Base-by-base conservation (phyloP, 2,113 vertebrate genomes). In the Phyllostomus discolor region DNA sequence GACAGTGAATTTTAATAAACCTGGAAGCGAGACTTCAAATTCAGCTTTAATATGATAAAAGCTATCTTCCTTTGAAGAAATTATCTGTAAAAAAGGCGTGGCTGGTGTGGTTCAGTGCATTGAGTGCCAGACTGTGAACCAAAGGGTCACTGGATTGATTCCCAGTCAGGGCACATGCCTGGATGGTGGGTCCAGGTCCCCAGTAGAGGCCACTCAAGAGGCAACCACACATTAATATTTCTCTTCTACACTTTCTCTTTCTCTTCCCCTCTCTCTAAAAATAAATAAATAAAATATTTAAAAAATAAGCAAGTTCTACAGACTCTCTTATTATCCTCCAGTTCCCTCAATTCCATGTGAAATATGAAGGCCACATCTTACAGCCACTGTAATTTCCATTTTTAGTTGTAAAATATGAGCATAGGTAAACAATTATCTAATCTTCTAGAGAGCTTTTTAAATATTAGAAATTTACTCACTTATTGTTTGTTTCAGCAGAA, bases 401-500 rank as follows among this genome's bases (percentile, higher is more conserved):
- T 96, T 96, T 72, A 86, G 15, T 95, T 88, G 10, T 97, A 52
- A 90, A 96, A 92, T 92, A 96, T 43, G 57, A 28, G 19, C 41
- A 88, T 82, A 96, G 46, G 85, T 80, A 92, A 96, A 92, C 76
- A 90, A 95, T 70, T 88, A 97, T 90, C 22, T 52, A 97, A 92
- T 35, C 85, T 98, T 90, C 86, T 72, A 96, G 81, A 67, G 50
- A 90, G 93, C 75, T 97, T 98, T 96, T 86, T 94, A 93, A 97
- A 98, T 98, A 98, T 96, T 97, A 90, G 91, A 97, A 96, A 70
- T 91, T 86, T 96, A 94, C 84, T 97, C 87, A 96, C 69, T 93
- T 98, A 97, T 97, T 59, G 57, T 57, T 96, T 98, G 96, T 97
- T 73, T 96, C 54, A 76, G 97, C 80, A 95, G 94, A 89, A 96